Conservation (phyloP, 1,140 invertebrate species). For the Uloborus diversus region DNA sequence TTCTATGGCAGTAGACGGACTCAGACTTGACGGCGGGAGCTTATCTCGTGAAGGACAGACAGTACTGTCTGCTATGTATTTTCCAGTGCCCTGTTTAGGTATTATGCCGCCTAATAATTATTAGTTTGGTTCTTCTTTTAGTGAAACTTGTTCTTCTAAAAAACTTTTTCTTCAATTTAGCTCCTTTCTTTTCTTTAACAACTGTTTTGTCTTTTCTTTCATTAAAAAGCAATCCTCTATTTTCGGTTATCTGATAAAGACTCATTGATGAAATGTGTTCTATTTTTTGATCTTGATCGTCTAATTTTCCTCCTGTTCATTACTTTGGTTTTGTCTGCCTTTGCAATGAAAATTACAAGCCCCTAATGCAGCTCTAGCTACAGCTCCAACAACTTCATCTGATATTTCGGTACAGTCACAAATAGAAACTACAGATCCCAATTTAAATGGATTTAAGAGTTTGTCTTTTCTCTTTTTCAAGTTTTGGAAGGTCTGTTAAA, state of each 20-base stretch:
- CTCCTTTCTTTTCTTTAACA: neutral
- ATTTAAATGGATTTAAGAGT: neutral
- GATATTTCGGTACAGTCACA: neutral
- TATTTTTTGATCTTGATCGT: neutral
- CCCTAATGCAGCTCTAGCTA: neutral
- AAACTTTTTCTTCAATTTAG: neutral
- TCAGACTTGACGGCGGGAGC: too few relatives aligned
- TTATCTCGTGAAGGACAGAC: too few relatives aligned
- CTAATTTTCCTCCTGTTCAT: neutral
- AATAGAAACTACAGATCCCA: neutral
- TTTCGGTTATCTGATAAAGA: neutral
- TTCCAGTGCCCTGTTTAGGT: neutral
- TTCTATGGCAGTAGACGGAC: too few relatives aligned
- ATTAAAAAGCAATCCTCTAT: neutral
- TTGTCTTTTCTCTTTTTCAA: neutral
- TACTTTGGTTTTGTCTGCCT: neutral
- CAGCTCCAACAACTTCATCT: neutral
- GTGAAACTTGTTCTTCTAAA: neutral
- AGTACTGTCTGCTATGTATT: neutral
- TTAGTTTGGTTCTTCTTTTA: neutral
- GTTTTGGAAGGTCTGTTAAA: neutral
- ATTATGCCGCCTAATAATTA: neutral
- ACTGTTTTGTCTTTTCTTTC: neutral
- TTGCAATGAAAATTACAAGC: neutral
- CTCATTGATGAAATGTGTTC: neutral